Conservation (phyloP, 2,797 vertebrate species). For the Myioborus melanocephalus region DNA sequence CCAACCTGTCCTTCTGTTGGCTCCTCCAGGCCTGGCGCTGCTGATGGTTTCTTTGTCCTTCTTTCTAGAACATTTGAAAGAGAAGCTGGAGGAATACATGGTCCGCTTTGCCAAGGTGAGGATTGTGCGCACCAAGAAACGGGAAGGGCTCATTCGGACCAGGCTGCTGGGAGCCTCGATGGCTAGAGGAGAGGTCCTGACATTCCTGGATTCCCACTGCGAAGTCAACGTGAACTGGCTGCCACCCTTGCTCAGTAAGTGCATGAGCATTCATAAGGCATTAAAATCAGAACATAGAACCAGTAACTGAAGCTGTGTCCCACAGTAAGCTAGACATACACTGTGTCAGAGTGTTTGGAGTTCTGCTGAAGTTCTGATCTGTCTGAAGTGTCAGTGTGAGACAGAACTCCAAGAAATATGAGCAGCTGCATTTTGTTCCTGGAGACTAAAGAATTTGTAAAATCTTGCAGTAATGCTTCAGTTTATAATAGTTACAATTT, state of each 20-base stretch:
- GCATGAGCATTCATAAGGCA: background rate
- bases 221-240: slow-evolving; percentile 91
- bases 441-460: background rate
- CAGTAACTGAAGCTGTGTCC: background rate
- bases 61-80: slow-evolving; percentile 83
- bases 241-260: slow-evolving; percentile 87
- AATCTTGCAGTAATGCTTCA: background rate
- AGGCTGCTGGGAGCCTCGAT: slow-evolving; percentile 84
- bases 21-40: background rate
- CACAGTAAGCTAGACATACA: background rate
- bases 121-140: slow-evolving; percentile 86
- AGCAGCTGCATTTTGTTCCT: background rate
- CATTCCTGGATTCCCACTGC: slow-evolving; percentile 89
- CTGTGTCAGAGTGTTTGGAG: background rate
- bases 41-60: slow-evolving; percentile 12
- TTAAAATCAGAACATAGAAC: background rate
- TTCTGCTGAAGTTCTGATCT: background rate
- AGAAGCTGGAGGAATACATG: slow-evolving; percentile 86
- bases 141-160: slow-evolving; percentile 89
- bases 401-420: background rate
- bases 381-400: background rate
- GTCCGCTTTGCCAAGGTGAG: slow-evolving; percentile 86
- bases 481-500: background rate
- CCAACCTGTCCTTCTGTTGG: background rate
- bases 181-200: slow-evolving; percentile 86